Conservation (phyloP, 2,797 vertebrate genomes). For the Pipistrellus pygmaeus region DNA sequence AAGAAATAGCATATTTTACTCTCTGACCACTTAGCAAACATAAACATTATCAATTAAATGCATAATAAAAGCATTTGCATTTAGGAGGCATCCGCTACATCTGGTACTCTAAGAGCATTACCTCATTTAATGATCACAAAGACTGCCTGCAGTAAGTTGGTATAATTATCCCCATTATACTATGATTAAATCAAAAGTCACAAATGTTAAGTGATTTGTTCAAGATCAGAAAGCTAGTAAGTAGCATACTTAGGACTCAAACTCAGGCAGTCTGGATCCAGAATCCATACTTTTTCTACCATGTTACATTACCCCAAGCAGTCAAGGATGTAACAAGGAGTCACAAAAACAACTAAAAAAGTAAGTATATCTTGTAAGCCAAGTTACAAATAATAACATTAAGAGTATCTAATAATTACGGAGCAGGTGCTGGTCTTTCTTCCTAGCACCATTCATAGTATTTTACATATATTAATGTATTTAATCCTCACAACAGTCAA, state of each 20-base stretch:
- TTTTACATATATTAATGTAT: neutral
- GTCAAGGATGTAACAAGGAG: neutral
- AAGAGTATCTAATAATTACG: neutral
- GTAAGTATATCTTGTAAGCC: neutral
- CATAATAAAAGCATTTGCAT: neutral
- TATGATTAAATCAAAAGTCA: neutral
- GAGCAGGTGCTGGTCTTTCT: neutral
- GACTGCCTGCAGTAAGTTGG: neutral
- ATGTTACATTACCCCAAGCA: neutral
- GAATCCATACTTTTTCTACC: neutral
- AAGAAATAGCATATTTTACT: slow-evolving; percentile 35
- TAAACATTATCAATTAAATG: slow-evolving; percentile 27
- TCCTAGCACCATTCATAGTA: neutral
- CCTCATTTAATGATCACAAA: slow-evolving; percentile 31
- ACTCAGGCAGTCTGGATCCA: slow-evolving; percentile 4
- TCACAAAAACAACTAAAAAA: slow-evolving; percentile 23
- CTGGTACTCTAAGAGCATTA: neutral
- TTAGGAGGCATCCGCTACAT: neutral
- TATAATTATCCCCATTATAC: neutral
- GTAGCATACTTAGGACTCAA: neutral
- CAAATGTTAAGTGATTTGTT: neutral
- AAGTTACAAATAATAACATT: neutral
- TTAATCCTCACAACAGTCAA: neutral
- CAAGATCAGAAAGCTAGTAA: neutral
- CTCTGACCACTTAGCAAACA: slow-evolving; percentile 32